These are phyloP conservation scores for Cotesia typhae DNA, from an alignment of 1,140 invertebrate species.

Conservation along the genomic window DNA sequence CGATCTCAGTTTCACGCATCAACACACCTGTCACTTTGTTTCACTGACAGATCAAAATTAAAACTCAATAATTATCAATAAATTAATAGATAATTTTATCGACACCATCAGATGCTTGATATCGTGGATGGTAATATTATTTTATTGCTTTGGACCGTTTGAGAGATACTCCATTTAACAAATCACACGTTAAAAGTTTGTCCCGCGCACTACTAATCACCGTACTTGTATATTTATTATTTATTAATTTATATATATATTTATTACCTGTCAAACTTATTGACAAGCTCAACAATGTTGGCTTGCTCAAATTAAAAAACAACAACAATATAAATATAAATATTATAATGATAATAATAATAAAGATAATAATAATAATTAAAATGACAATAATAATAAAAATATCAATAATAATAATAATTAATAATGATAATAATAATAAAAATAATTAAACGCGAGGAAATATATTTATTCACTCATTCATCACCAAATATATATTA, in stretches of 20 bases:
- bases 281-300: conserved; percentile 19
- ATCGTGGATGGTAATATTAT: neutral
- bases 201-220: neutral
- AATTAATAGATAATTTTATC: neutral
- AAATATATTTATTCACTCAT: conserved; percentile 10
- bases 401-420: no score
- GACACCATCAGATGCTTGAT: neutral
- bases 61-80: neutral
- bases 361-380: no score
- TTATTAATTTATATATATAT: neutral
- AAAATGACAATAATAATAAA: no score
- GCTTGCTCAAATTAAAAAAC: no score
- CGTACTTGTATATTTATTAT: neutral
- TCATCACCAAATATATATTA: conserved; percentile 13
- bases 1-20: conserved; percentile 1
- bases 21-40: neutral
- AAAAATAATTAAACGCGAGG: no score
- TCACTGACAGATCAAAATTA: neutral
- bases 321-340: no score
- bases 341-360: no score
- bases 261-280: conserved; percentile 26
- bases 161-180: no score
- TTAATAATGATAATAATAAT: no score
- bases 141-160: no score
- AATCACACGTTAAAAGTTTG: neutral